A percentile compares a stretch with the other conserved stretches of the same genome.
These are phyloP conservation scores for Drosophila yakuba DNA, from an alignment of 1,140 invertebrate genomes.

Conservation along the genomic window DNA sequence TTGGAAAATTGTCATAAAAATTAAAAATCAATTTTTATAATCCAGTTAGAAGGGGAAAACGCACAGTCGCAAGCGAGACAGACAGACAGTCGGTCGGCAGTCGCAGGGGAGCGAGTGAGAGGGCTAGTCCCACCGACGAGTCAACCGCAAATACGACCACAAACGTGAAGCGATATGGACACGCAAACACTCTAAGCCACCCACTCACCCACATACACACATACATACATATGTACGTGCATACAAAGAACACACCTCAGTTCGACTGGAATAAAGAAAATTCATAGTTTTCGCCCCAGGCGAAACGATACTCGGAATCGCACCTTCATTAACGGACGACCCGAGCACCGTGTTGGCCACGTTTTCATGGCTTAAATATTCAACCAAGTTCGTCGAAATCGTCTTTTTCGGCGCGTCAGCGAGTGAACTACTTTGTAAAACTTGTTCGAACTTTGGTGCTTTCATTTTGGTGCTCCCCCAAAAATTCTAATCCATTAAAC, in stretches of 20 bases:
- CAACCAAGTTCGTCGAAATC: conserved; percentile 23
- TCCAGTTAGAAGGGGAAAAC: conserved; percentile 71
- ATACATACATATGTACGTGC: background rate
- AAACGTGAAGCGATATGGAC: conserved; percentile 60
- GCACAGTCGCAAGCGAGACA: conserved; percentile 24
- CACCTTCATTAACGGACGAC: conserved; percentile 81
- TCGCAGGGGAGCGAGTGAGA: conserved; percentile 4
- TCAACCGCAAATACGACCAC: conserved; percentile 46
- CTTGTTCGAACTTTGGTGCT: conserved; percentile 11
- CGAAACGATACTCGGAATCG: conserved; percentile 78
- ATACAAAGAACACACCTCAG: conserved; percentile 45
- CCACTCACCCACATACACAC: conserved; percentile 31
- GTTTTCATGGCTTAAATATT: conserved; percentile 54
- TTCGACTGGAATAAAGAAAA: conserved; percentile 76
- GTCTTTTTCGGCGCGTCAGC: conserved; percentile 24
- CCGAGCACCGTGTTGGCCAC: conserved; percentile 70
- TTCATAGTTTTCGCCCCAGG: conserved; percentile 80
- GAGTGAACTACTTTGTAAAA: conserved; percentile 19
- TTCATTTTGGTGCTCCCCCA: conserved; percentile 24
- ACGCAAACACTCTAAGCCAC: conserved; percentile 67
- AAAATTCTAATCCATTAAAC: conserved; percentile 51
- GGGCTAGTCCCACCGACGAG: conserved; percentile 4
- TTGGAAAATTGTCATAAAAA: conserved; percentile 84
- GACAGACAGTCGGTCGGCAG: conserved; percentile 10
- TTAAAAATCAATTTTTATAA: conserved; percentile 85